These are phyloP conservation scores for Drosophila sproati DNA, from an alignment of 1,140 invertebrate genomes.

Conservation along the genomic window DNA sequence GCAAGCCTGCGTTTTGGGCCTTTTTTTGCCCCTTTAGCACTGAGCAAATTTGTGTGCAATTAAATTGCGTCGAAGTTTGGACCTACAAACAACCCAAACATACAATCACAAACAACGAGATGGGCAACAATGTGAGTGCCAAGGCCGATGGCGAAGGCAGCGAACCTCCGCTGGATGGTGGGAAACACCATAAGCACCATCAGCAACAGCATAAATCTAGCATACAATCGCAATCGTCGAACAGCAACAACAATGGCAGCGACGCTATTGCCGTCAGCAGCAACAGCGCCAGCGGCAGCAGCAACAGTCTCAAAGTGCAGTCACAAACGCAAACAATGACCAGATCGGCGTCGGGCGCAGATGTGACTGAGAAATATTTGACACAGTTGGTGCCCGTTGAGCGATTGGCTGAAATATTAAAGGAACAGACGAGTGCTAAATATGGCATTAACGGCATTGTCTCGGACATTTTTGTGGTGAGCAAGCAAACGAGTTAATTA, in stretches of 20 bases:
- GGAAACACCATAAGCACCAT: constrained; percentile 53
- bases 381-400: constrained; percentile 89
- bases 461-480: constrained; percentile 87
- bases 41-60: constrained; percentile 60
- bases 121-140: constrained; percentile 69
- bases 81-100: constrained; percentile 29
- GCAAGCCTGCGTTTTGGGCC: constrained; percentile 71
- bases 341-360: constrained; percentile 87
- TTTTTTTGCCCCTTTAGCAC: constrained; percentile 69
- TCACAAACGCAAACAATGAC: constrained; percentile 73
- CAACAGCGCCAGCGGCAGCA: constrained; percentile 45
- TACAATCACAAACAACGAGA: constrained; percentile 38
- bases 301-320: constrained; percentile 70
- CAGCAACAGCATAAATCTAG: constrained; percentile 53
- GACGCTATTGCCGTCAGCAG: constrained; percentile 30
- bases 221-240: constrained; percentile 41
- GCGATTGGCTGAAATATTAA: constrained; percentile 89
- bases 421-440: constrained; percentile 87
- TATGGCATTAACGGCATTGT: constrained; percentile 89
- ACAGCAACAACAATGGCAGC: constrained; percentile 46
- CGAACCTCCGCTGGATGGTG: constrained; percentile 68
- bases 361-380: constrained; percentile 86
- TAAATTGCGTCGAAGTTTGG: constrained; percentile 73
- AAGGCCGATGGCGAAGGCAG: constrained; percentile 68
- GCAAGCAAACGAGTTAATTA: constrained; percentile 45